phyloP scores from a whole-genome alignment of 2,888 invertebrate species.

The Eledone cirrhosa region DNA sequence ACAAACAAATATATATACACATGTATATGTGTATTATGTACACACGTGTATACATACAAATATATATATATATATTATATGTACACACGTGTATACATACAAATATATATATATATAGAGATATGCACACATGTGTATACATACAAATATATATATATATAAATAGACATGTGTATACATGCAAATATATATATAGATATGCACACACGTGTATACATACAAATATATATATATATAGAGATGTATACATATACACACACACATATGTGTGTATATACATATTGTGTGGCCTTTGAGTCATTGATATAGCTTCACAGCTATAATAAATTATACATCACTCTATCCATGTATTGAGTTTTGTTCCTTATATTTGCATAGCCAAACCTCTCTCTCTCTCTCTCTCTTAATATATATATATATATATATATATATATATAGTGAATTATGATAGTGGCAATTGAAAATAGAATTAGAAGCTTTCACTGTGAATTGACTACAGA shows the following conservation, averaged over 20 bases:
- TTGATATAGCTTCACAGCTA: no score
- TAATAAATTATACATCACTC: no score
- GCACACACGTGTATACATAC: background rate
- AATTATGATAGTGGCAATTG: no score
- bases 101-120: background rate
- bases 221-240: background rate
- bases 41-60: background rate
- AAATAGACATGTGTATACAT: background rate
- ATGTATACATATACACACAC: background rate
- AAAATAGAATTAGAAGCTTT: no score
- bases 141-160: background rate
- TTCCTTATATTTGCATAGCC: no score
- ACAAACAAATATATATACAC: no score
- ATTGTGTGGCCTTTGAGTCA: background rate
- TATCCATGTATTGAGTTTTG: no score
- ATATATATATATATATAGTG: no score
- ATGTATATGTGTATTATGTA: background rate
- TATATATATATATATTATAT: background rate
- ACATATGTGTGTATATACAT: background rate
- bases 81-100: background rate
- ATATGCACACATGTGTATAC: background rate
- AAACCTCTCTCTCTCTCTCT: no score
- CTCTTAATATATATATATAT: no score
- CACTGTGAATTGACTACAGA: no score
- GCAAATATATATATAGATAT: background rate